These are phyloP conservation scores for Endotricha flammealis DNA, from an alignment of 2,888 invertebrate species.

Conservation along the genomic window DNA sequence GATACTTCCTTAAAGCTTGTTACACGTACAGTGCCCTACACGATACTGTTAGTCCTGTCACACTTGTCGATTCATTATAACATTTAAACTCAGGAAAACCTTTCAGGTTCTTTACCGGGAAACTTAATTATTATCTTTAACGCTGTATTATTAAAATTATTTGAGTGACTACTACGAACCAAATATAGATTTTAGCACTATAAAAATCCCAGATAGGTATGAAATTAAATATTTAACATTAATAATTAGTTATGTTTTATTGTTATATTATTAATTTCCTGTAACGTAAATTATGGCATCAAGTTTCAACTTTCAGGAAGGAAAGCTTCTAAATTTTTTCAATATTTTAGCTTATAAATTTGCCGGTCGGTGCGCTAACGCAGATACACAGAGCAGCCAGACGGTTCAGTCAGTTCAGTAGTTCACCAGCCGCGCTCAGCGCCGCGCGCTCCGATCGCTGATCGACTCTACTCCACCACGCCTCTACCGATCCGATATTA, in stretches of 20 bases:
- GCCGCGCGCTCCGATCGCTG: conserved; percentile 59
- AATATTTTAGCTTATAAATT: conserved; percentile 66
- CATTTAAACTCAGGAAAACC: conserved; percentile 8
- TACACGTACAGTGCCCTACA: background rate
- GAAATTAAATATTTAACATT: no score
- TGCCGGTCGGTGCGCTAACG: conserved; percentile 41
- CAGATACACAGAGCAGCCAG: conserved; percentile 4
- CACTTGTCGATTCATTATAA: background rate
- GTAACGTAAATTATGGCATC: no score
- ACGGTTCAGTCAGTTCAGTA: conserved; percentile 43
- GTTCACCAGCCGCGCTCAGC: conserved; percentile 59
- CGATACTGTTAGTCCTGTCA: background rate
- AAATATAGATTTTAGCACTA: no score
- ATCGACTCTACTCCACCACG: conserved; percentile 39
- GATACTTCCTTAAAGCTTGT: background rate
- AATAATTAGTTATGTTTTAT: no score
- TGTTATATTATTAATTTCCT: no score
- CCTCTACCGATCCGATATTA: conserved; percentile 44
- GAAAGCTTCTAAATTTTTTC: conserved; percentile 37
- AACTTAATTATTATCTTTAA: no score
- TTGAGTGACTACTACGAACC: no score
- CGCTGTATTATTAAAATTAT: no score
- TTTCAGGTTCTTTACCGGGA: conserved; percentile 44
- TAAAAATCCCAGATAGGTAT: no score
- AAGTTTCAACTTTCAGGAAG: background rate